These are phyloP conservation scores for Rhizomys pruinosus DNA, from an alignment of 2,113 vertebrate genomes.

Conservation along the genomic window DNA sequence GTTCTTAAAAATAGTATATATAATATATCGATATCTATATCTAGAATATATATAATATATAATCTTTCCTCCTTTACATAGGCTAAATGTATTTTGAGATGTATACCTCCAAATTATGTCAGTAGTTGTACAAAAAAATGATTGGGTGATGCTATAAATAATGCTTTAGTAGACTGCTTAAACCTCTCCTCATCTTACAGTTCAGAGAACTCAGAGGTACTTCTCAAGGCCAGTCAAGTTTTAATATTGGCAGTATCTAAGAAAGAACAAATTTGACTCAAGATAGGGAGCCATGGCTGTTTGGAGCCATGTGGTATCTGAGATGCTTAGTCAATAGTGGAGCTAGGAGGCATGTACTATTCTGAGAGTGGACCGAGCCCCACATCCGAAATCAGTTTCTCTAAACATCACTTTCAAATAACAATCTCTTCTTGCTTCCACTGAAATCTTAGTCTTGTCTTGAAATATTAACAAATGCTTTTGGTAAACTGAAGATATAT, in stretches of 20 bases:
- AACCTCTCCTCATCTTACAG: too few species aligned
- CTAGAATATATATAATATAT: too few species aligned
- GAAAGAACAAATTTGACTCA: background rate
- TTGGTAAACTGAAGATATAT: background rate
- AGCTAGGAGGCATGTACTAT: background rate
- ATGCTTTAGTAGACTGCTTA: too few species aligned
- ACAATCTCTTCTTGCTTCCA: background rate
- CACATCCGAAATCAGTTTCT: background rate
- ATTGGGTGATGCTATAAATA: too few species aligned
- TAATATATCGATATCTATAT: too few species aligned
- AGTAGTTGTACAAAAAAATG: too few species aligned
- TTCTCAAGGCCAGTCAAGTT: background rate
- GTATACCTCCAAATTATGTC: too few species aligned
- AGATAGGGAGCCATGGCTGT: background rate
- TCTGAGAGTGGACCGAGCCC: accelerated
- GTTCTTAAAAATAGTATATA: too few species aligned
- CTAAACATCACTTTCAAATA: background rate
- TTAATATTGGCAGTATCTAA: background rate
- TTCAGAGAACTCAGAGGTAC: too few species aligned
- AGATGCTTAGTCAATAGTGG: background rate
- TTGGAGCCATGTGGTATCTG: too few species aligned
- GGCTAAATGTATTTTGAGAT: too few species aligned
- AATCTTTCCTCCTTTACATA: too few species aligned
- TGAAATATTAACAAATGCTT: background rate
- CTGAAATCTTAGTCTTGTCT: background rate